Conservation (phyloP, 2,888 invertebrate genomes). For the Philopedon plagiatum region DNA sequence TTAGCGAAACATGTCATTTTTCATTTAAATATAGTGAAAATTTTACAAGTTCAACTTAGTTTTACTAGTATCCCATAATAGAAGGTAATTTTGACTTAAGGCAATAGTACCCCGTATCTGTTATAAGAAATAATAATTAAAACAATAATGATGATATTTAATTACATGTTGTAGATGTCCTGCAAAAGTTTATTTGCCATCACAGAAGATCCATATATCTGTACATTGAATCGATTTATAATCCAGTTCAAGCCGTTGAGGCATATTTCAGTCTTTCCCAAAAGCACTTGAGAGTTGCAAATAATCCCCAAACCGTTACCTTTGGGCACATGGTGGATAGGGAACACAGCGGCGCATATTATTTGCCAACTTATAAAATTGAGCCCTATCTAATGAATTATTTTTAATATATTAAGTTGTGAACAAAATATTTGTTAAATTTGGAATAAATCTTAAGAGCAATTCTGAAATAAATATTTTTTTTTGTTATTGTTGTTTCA, state of each 20-base stretch:
- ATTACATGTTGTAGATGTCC: not conserved
- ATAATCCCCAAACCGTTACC: not conserved
- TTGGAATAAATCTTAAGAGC: no score
- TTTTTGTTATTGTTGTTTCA: no score
- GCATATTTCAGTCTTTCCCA: not conserved
- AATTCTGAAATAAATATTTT: no score
- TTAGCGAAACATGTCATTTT: no score
- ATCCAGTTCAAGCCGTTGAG: not conserved
- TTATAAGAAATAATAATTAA: no score
- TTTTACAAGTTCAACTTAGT: no score
- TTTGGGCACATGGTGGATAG: constrained; percentile 1
- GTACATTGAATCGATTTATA: not conserved
- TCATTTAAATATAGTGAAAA: no score
- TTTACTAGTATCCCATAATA: no score
- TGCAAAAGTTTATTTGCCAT: not conserved
- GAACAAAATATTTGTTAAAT: not conserved
- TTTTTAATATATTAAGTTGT: not conserved
- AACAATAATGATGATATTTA: no score
- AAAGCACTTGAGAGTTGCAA: not conserved
- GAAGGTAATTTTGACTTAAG: no score
- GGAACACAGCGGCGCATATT: not conserved
- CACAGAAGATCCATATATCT: constrained; percentile 9
- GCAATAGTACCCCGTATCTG: no score
- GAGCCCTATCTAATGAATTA: not conserved
- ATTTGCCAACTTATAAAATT: not conserved